These are phyloP conservation scores for Campoletis sonorensis DNA, from an alignment of 1,140 invertebrate species.

Conservation along the genomic window DNA sequence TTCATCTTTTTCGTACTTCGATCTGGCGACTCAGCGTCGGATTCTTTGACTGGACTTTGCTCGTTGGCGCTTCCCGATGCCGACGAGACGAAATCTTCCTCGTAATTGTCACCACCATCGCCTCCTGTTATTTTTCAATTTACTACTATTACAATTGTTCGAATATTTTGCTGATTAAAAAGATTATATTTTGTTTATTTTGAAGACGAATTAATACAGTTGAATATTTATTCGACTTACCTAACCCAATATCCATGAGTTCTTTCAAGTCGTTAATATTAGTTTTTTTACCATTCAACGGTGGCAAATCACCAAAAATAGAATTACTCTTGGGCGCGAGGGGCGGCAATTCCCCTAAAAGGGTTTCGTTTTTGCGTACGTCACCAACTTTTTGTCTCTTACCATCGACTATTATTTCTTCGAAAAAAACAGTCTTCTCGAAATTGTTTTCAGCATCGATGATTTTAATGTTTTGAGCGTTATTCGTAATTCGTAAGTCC, in stretches of 20 bases:
- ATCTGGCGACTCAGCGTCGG: constrained; percentile 57
- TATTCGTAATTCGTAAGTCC: constrained; percentile 67
- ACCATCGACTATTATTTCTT: constrained; percentile 72
- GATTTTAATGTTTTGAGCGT: constrained; percentile 69
- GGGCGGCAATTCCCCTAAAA: constrained; percentile 69
- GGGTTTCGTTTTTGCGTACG: constrained; percentile 65
- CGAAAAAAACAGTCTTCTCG: constrained; percentile 71
- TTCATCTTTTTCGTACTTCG: constrained; percentile 56
- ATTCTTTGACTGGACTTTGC: constrained; percentile 69
- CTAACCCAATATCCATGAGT: constrained; percentile 72
- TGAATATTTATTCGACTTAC: constrained; percentile 63
- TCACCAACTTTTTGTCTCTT: constrained; percentile 68
- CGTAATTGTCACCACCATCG: constrained; percentile 70
- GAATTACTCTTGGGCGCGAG: constrained; percentile 69
- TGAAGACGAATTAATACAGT: constrained; percentile 27
- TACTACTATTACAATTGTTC: no score
- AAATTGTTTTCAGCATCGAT: constrained; percentile 63
- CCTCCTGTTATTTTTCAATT: constrained; percentile 58
- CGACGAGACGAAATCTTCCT: constrained; percentile 75
- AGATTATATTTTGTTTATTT: not conserved
- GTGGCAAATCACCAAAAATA: constrained; percentile 71
- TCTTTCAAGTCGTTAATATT: constrained; percentile 75
- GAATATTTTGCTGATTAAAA: no score
- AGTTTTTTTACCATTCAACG: constrained; percentile 72
- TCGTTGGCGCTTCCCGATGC: constrained; percentile 73